Base-by-base conservation (phyloP, 2,888 invertebrate genomes). In the Bunonema sp. region DNA sequence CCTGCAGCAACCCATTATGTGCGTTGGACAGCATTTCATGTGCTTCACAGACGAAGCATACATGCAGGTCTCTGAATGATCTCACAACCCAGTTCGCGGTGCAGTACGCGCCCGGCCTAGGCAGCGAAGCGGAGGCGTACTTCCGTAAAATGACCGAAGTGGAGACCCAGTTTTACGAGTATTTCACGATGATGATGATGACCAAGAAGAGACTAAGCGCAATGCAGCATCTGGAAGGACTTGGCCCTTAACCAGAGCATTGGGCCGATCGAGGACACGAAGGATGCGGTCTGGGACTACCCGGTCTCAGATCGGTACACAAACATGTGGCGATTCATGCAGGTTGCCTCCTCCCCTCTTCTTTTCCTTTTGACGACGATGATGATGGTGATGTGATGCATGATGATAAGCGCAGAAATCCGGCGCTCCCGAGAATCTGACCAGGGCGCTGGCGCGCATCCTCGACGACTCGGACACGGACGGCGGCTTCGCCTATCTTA, bases 271-370 rank as follows among this genome's bases (percentile, higher is more conserved):
- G 87, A 91, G 67, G 76, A 89, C 23, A 84, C 89, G 0, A 84
- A 88, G 69, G 71, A 91, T 15, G 91, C 93, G 0, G 93, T 93
- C 0, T 93, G 91, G 91, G 91, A 93, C 70, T 93, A 93, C 70
- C 93, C 93, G 0, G 88, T 93, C 0, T 87, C 87, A 62, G 89
- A 93, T 71, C 91, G 87, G 67, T 93, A 87, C 70, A 91, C 88
- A 30, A 93, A 91, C 72, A 88, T 97, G 82, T 89, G 89, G 84
- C 84, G 88, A 69, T 84, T 85, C 30, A 19, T 3, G 8, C 16
- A 5, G 8, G 4, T 15, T 31, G 4, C n/a, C n/a, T 5, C 23
- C 3, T 21, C 4, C 22, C 22, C 5, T 12, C 26, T 12, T 26
- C 26, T 12, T 12, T 26, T 12, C 26, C 26, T 26, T 12, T 26